phyloP scores from a whole-genome alignment of 2,888 invertebrate species.

The Xestia ashworthii region DNA sequence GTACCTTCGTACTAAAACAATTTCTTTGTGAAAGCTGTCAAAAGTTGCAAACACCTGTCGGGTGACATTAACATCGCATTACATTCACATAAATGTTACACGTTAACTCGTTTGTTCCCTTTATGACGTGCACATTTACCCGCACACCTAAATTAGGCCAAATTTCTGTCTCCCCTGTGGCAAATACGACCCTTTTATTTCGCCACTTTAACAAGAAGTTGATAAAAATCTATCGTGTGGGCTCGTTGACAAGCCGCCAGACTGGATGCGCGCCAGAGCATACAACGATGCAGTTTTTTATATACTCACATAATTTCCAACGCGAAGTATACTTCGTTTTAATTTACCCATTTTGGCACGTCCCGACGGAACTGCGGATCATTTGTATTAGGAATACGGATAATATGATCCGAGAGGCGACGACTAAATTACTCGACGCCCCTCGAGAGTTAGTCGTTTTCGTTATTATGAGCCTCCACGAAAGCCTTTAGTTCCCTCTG shows the following conservation, averaged over 20 bases:
- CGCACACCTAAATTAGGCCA: conserved; percentile 50
- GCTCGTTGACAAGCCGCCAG: conserved; percentile 74
- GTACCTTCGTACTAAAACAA: conserved; percentile 32
- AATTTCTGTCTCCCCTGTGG: conserved; percentile 53
- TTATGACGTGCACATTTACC: conserved; percentile 58
- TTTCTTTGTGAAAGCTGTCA: conserved; percentile 53
- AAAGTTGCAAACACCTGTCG: conserved; percentile 62
- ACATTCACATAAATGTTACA: conserved; percentile 57
- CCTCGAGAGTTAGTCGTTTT: conserved; percentile 73
- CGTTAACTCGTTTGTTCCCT: conserved; percentile 53
- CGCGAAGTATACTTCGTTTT: conserved; percentile 81
- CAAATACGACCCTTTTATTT: conserved; percentile 59
- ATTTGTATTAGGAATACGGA: conserved; percentile 84
- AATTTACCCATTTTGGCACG: conserved; percentile 89
- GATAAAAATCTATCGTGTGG: conserved; percentile 71
- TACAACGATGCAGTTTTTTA: conserved; percentile 78
- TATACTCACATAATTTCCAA: conserved; percentile 78
- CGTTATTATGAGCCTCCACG: conserved; percentile 72
- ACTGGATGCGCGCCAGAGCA: conserved; percentile 79
- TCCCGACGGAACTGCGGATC: conserved; percentile 83
- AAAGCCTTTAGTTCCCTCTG: conserved; percentile 70
- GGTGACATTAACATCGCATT: conserved; percentile 62
- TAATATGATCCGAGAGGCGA: conserved; percentile 82
- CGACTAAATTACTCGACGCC: conserved; percentile 76
- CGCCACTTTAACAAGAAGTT: conserved; percentile 60